Evolutionary conservation across 2,113 vertebrate species (phyloP).

Genomic region (Acanthisitta chloris): DNA sequence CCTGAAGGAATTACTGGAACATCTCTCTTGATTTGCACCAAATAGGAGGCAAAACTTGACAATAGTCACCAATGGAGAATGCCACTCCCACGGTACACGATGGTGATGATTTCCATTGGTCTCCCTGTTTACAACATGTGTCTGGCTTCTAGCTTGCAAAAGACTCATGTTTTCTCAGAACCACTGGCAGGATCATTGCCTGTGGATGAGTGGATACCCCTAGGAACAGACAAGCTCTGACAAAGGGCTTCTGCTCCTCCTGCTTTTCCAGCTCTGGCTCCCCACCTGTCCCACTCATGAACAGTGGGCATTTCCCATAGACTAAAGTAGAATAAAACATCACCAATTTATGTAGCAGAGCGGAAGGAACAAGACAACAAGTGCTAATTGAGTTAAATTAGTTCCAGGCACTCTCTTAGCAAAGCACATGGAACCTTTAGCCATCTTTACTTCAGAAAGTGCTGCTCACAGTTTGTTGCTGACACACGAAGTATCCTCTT

Average conservation of each 20-base stretch:
- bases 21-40: not conserved
- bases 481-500: not conserved
- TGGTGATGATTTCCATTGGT: not conserved
- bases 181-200: not conserved
- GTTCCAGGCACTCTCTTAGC: not conserved
- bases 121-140: not conserved
- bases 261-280: not conserved
- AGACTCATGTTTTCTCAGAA: not conserved
- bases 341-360: not conserved
- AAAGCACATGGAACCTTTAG: not conserved
- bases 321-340: not conserved
- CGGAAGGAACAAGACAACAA: not conserved
- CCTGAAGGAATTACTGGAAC: not conserved
- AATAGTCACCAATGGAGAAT: not conserved
- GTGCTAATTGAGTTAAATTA: not conserved
- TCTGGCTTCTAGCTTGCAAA: not conserved
- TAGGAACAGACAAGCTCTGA: not conserved
- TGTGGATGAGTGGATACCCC: not conserved
- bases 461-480: not conserved
- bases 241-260: not conserved
- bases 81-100: fast-evolving
- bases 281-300: not conserved
- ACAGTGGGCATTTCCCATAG: not conserved
- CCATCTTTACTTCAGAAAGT: not conserved
- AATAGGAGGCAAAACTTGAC: not conserved